Evolutionary conservation across 2,888 invertebrate genomes (phyloP).

Genomic region (Eupeodes latifasciatus): DNA sequence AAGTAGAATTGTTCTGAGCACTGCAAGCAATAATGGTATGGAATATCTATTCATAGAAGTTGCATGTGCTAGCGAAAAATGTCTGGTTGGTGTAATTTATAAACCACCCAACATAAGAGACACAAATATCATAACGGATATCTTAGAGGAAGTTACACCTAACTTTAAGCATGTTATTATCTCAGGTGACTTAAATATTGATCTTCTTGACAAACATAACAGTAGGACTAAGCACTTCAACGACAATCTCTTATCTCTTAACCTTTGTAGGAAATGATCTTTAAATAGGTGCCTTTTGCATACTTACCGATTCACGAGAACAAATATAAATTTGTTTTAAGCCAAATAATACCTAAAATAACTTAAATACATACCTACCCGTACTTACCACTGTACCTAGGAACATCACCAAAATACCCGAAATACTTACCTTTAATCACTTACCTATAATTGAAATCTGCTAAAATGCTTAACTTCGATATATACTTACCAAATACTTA

Average conservation of each 20-base stretch:
- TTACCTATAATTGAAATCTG: no score
- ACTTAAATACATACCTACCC: no score
- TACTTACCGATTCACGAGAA: no score
- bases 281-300: no score
- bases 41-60: conserved; percentile 10
- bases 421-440: no score
- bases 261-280: no score
- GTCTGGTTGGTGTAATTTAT: not conserved
- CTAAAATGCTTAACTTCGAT: no score
- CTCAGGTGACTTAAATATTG: not conserved
- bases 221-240: not conserved
- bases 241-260: conserved; percentile 6
- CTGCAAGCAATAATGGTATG: not conserved
- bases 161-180: conserved; percentile 1
- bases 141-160: not conserved
- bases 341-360: no score
- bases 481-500: no score
- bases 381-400: no score
- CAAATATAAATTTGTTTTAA: no score
- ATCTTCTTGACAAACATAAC: not conserved
- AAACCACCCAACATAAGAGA: conserved; percentile 2
- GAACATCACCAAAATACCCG: no score
- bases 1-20: not conserved
- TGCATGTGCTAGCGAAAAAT: not conserved
- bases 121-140: not conserved